Conservation (phyloP, 1,140 invertebrate species). For the Linepithema humile region DNA sequence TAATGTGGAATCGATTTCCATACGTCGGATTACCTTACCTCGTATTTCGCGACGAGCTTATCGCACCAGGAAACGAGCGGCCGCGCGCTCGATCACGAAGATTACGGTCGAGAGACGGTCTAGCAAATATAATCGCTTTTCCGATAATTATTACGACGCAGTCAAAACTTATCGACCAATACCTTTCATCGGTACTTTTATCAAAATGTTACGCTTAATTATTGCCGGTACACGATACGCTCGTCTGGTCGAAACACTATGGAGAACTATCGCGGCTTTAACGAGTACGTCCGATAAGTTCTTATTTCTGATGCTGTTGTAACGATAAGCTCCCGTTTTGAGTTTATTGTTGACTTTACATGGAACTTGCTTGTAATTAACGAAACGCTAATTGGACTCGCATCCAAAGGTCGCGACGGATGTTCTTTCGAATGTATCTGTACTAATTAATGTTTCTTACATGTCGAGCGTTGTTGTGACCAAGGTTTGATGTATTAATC, state of each 20-base stretch:
- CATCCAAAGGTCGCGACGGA: neutral
- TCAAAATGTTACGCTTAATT: slow-evolving; percentile 21
- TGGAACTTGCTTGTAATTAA: slow-evolving; percentile 18
- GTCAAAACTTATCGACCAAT: no score
- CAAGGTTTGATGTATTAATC: slow-evolving; percentile 45
- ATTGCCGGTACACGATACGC: slow-evolving; percentile 26
- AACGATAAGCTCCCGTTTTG: slow-evolving; percentile 19
- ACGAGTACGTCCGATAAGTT: slow-evolving; percentile 19
- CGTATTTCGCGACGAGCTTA: slow-evolving; percentile 36
- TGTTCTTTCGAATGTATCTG: slow-evolving; percentile 28
- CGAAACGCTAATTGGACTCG: neutral
- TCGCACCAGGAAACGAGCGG: neutral
- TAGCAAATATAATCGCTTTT: slow-evolving; percentile 30
- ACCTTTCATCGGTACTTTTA: no score
- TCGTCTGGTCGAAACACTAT: neutral
- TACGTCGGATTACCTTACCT: slow-evolving; percentile 14
- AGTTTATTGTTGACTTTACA: slow-evolving; percentile 21
- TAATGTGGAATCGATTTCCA: slow-evolving; percentile 32
- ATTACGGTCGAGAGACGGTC: neutral
- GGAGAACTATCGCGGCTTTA: neutral
- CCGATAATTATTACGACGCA: neutral
- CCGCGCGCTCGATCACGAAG: neutral
- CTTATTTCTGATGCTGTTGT: slow-evolving; percentile 8
- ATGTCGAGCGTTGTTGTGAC: slow-evolving; percentile 46
- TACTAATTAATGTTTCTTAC: slow-evolving; percentile 51